Base-by-base conservation (phyloP, 1,140 invertebrate species). In the Drosophila ficusphila region DNA sequence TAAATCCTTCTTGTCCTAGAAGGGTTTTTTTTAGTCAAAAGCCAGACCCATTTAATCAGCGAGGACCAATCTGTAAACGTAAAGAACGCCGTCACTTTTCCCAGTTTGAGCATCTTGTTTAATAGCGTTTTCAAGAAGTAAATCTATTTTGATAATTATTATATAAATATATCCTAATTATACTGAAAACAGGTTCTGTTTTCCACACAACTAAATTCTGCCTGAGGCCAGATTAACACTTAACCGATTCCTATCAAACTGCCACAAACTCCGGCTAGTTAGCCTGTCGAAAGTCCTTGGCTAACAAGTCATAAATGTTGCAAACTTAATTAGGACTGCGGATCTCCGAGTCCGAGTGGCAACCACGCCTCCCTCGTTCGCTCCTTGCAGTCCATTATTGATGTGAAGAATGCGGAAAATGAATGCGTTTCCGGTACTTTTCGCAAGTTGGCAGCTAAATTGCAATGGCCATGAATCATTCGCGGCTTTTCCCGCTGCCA, bases 341-440 rank as follows among this genome's bases (percentile, higher is more conserved):
- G 46, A 39, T 23, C 19, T 29, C 27, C 36, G 18, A 38, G 33
- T 39, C 38, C 27, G 4, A 41, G 25, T 41, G 36, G 14, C 16
- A 31, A 29, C 25, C 46, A 41, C 19, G 12, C 27, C 11, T 6
- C 11, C 31, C 1, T n/a, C 42, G 21, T 41, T n/a, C 3, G 4
- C n/a, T 12, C 14, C 16, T 27, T 48, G 48, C 81, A 86, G 73
- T 86, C 85, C 76, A 86, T 86, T 86, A 86, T 86, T 86, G 81
- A 86, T 86, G 81, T 86, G 81, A 86, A 86, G 77, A 86, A 88
- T 86, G 81, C 81, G 81, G 81, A 86, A 86, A 86, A 86, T 86
- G 76, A 86, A 86, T 86, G 81, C 82, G 82, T 86, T 88, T 86
- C 81, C 81, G 81, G 81, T 88, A 88, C 82, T 86, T 86, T 86